A percentile compares a stretch with the other conserved stretches of the same genome.
These are phyloP conservation scores for Eremobia ochroleuca DNA, from an alignment of 2,888 invertebrate genomes.

Conservation along the genomic window DNA sequence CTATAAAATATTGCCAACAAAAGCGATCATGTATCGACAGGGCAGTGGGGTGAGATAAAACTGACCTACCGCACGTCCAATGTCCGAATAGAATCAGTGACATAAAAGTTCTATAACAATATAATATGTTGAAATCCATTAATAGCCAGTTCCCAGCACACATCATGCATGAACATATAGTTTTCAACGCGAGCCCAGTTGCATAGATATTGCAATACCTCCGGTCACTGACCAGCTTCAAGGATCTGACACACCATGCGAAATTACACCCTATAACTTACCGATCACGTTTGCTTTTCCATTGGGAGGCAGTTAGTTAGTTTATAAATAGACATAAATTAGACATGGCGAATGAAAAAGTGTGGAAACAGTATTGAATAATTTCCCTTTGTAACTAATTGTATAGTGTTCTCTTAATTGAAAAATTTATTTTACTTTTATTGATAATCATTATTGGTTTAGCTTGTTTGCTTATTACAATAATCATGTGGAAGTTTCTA, in stretches of 20 bases:
- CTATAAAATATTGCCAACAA: neutral
- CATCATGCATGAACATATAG: conserved; percentile 62
- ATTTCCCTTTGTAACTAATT: conserved; percentile 66
- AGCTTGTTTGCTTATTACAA: conserved; percentile 13
- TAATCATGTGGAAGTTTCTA: conserved; percentile 16
- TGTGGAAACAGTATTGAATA: conserved; percentile 62
- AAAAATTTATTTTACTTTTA: conserved; percentile 36
- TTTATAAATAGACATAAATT: conserved; percentile 68
- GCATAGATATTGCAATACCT: conserved; percentile 72
- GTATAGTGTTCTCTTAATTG: conserved; percentile 53
- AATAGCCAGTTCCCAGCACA: conserved; percentile 41
- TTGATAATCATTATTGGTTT: conserved; percentile 12
- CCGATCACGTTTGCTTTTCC: neutral
- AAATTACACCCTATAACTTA: conserved; percentile 30
- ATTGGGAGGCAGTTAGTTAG: conserved; percentile 15
- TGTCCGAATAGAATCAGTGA: conserved; percentile 10
- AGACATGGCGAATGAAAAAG: conserved; percentile 61
- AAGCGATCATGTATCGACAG: neutral
- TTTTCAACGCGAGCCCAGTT: conserved; percentile 63
- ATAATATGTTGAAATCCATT: conserved; percentile 49
- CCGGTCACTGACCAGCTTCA: conserved; percentile 81
- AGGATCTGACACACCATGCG: conserved; percentile 69
- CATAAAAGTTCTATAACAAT: conserved; percentile 20
- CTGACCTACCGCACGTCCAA: conserved; percentile 22
- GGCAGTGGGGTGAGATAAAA: neutral